Evolutionary conservation across 2,888 invertebrate genomes (phyloP).

Genomic region (Liposcelis brunnea): DNA sequence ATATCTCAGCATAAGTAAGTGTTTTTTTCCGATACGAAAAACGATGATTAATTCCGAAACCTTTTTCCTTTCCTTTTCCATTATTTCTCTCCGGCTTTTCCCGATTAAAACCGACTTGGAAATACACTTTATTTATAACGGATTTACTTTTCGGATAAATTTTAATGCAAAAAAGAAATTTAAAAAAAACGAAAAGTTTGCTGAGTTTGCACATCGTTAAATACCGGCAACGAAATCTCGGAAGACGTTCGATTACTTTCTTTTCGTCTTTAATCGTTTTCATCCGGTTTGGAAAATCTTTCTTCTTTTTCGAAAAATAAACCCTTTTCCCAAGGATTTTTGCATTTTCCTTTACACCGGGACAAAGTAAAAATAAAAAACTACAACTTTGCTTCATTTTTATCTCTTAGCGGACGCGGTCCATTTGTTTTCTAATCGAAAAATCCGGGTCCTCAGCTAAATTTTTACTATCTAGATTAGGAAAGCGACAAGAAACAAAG

Average conservation of each 20-base stretch:
- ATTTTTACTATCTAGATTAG: neutral
- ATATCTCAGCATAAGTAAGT: constrained; percentile 59
- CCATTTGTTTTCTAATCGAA: neutral
- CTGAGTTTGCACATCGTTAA: neutral
- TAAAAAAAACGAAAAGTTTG: neutral
- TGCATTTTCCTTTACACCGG: too few relatives aligned
- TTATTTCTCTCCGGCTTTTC: neutral
- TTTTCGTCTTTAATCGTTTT: too few relatives aligned
- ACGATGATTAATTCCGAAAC: too few relatives aligned
- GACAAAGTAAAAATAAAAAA: neutral
- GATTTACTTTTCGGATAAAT: neutral
- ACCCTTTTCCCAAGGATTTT: neutral
- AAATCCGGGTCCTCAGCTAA: neutral
- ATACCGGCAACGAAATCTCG: neutral
- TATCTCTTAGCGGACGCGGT: neutral
- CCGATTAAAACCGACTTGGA: neutral
- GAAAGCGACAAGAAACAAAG: neutral
- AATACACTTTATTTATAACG: neutral
- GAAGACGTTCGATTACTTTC: neutral
- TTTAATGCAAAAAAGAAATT: neutral
- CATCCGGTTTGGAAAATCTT: too few relatives aligned
- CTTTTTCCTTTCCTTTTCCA: too few relatives aligned
- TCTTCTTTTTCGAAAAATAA: neutral
- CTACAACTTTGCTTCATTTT: neutral
- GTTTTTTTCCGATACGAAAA: too few relatives aligned